Percentiles rank a stretch among this genome's conserved stretches.
Conservation (phyloP, 2,888 invertebrate species). For the Clanis bilineata region DNA sequence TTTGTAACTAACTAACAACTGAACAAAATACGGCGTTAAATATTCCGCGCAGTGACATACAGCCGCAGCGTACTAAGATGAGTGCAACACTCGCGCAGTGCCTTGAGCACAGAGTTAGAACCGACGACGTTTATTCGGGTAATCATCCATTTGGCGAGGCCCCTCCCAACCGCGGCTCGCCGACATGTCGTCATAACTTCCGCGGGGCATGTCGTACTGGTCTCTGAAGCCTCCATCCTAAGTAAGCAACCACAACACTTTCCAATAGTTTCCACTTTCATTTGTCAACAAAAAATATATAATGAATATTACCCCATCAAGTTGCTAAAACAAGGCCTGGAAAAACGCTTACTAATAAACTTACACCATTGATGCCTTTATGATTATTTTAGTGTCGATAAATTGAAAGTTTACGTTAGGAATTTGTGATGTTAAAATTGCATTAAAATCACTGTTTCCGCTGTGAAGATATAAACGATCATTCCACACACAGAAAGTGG, state of each 20-base stretch:
- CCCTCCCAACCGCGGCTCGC: slow-evolving; percentile 82
- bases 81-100: slow-evolving; percentile 17
- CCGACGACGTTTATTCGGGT: slow-evolving; percentile 85
- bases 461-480: too few species aligned
- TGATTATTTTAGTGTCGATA: too few species aligned
- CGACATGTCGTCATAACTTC: slow-evolving; percentile 75
- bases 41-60: slow-evolving; percentile 9
- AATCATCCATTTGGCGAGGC: slow-evolving; percentile 83
- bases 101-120: slow-evolving; percentile 64
- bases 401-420: too few species aligned
- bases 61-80: neutral
- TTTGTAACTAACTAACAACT: slow-evolving; percentile 38
- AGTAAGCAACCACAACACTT: slow-evolving; percentile 77
- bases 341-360: neutral
- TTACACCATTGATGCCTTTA: too few species aligned
- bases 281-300: neutral
- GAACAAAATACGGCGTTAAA: slow-evolving; percentile 16
- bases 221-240: slow-evolving; percentile 82
- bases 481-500: too few species aligned
- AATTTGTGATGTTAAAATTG: too few species aligned
- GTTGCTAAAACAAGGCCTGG: neutral
- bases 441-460: too few species aligned
- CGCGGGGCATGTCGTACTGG: slow-evolving; percentile 76
- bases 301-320: neutral
- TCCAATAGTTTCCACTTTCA: slow-evolving; percentile 59